Percentiles rank a stretch among this genome's conserved stretches.
phyloP scores from a whole-genome alignment of 2,888 invertebrate species.

The Lymantria dispar region DNA sequence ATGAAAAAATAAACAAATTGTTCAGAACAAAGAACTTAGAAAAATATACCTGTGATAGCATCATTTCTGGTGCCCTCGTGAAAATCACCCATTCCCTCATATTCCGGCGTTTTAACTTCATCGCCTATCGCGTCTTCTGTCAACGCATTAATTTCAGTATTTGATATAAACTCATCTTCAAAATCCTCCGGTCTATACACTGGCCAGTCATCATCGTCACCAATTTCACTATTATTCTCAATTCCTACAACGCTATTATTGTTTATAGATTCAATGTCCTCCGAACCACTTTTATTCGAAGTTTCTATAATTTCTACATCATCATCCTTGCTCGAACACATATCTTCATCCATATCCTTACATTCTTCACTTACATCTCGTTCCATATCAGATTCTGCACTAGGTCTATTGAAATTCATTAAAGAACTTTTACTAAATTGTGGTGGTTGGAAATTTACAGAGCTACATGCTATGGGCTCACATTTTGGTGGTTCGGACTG shows the following conservation, averaged over 20 bases:
- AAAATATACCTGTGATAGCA: conserved; percentile 80
- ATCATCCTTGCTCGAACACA: conserved; percentile 53
- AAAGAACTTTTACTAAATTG: conserved; percentile 52
- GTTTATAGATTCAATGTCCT: conserved; percentile 51
- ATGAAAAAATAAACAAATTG: too few relatives aligned
- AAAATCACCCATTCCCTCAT: conserved; percentile 80
- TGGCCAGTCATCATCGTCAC: conserved; percentile 83
- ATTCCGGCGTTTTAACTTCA: conserved; percentile 39
- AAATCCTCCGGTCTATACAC: conserved; percentile 76
- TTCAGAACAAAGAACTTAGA: too few relatives aligned
- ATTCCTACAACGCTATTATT: conserved; percentile 44
- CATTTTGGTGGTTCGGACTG: conserved; percentile 43
- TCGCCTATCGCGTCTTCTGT: conserved; percentile 51
- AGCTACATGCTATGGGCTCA: conserved; percentile 55
- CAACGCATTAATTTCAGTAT: conserved; percentile 44
- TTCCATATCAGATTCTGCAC: conserved; percentile 40
- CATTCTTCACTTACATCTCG: conserved; percentile 18
- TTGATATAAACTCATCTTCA: conserved; percentile 42
- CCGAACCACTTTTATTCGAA: conserved; percentile 41
- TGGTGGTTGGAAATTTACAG: conserved; percentile 67
- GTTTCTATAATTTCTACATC: conserved; percentile 38
- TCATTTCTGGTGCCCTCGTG: conserved; percentile 85
- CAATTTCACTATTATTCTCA: conserved; percentile 54
- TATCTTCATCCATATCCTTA: conserved; percentile 42
- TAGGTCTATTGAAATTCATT: conserved; percentile 44